phyloP scores from a whole-genome alignment of 2,797 vertebrate species.

The Parotocinclus haroldoi region DNA sequence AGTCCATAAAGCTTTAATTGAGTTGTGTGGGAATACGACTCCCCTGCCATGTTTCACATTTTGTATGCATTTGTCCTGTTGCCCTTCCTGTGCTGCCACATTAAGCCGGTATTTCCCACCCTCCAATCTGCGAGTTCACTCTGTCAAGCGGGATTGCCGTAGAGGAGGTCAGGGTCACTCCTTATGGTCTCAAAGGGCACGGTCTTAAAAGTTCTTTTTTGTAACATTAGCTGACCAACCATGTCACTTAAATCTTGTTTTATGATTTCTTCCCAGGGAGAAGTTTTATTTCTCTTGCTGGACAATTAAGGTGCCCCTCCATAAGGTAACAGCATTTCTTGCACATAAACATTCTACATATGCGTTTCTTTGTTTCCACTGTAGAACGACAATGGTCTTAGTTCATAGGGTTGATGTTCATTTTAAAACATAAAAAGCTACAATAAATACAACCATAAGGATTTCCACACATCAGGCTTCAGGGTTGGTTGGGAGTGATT shows the following conservation, averaged over 20 bases:
- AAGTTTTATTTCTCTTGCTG: conserved; percentile 19
- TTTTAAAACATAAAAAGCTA: conserved; percentile 36
- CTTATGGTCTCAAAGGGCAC: conserved; percentile 35
- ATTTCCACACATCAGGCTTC: conserved; percentile 38
- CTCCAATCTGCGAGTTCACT: conserved; percentile 26
- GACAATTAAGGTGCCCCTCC: conserved; percentile 15
- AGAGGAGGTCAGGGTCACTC: conserved; percentile 43
- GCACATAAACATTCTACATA: no score
- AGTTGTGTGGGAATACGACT: conserved; percentile 90
- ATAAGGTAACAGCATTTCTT: conserved; percentile 12
- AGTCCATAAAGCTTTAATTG: conserved; percentile 94
- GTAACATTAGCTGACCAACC: conserved; percentile 40
- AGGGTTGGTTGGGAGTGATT: conserved; percentile 41
- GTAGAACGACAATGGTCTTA: conserved; percentile 3
- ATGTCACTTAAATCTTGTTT: conserved; percentile 25
- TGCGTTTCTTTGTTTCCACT: no score
- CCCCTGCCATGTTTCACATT: conserved; percentile 76
- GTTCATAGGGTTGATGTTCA: conserved; percentile 6
- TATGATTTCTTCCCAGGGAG: conserved; percentile 27
- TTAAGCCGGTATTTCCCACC: conserved; percentile 32
- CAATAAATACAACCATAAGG: conserved; percentile 43
- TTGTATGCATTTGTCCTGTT: conserved; percentile 32
- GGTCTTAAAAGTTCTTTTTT: conserved; percentile 36
- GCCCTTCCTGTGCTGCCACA: conserved; percentile 31
- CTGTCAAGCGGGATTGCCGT: conserved; percentile 37